Base-by-base conservation (phyloP, 2,113 vertebrate species). In the Tachysurus fulvidraco region DNA sequence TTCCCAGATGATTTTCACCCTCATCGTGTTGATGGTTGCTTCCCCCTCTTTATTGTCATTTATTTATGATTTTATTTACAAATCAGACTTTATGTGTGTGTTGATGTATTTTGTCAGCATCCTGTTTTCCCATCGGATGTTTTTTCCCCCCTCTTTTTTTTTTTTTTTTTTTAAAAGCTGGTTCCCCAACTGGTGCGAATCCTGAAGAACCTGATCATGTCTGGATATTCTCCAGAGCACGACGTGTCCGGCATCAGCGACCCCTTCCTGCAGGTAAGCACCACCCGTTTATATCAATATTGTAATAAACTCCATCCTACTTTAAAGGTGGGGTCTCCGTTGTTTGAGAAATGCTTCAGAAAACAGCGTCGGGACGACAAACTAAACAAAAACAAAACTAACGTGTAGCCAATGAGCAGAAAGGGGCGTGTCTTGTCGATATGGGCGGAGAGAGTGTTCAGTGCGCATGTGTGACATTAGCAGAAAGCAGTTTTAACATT, bases 141-240 rank as follows among this genome's bases (percentile, higher is more conserved):
- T 90, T 28, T 90, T 80, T 89, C 88, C 8, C 62, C 94, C 76
- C 59, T 13, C 12, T 94, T 93, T 93, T 12, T 96, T 36, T 36
- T 36, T n/a, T n/a, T n/a, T n/a, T n/a, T n/a, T n/a, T n/a, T n/a
- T n/a, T n/a, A n/a, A n/a, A 36, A 99, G 98, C 96, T 99, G 90
- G 98, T 99, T 92, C 98, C 98, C 90, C 98, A 99, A 77, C 95
- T 99, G 95, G 98, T 99, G 94, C 96, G 98, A 95, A 99, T 99
- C 94, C 94, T 99, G 94, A 99, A 99, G 96, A 99, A 99, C 93
- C 96, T 99, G 91, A 99, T 99, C 93, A 99, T 99, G 98, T 99
- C 98, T 89, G 98, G 98, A 89, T 99, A 99, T 92, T 99, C 98
- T 92, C 98, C 98, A 92, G 98, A 99, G 90, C 98, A 99, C 92